Conservation (phyloP, 2,797 vertebrate species). For the Mycteria americana region DNA sequence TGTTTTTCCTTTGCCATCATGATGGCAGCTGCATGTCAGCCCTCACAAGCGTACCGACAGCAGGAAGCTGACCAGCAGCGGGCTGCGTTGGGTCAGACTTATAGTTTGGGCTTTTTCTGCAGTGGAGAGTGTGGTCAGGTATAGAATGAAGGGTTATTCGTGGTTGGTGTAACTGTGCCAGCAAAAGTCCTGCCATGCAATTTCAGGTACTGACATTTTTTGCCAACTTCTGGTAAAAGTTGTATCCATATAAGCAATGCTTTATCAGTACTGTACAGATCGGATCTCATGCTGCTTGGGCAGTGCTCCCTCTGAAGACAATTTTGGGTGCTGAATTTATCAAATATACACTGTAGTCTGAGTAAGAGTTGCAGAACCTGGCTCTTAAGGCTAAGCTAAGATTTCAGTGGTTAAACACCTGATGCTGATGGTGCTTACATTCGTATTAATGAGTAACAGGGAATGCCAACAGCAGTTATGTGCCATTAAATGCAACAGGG, state of each 20-base stretch:
- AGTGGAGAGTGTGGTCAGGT: not conserved
- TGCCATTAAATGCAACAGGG: not conserved
- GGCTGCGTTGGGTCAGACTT: not conserved
- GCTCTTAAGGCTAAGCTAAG: not conserved
- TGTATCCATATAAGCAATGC: not conserved
- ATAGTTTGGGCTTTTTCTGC: not conserved
- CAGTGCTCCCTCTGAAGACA: not conserved
- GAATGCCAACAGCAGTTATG: not conserved
- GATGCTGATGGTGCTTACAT: constrained; percentile 4
- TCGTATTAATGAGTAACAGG: constrained; percentile 26
- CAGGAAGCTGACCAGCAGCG: not conserved
- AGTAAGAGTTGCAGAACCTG: not conserved
- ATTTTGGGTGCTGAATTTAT: not conserved
- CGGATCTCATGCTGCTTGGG: not conserved
- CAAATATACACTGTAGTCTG: not conserved
- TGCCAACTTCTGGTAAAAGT: not conserved
- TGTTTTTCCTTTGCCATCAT: not conserved
- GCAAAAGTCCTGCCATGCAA: not conserved
- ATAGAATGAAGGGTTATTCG: not conserved
- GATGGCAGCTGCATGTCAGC: not conserved
- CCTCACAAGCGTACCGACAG: not conserved
- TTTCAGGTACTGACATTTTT: not conserved
- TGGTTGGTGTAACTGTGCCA: not conserved
- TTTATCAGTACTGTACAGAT: not conserved
- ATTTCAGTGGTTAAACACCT: not conserved